These are phyloP conservation scores for Lymantria dispar DNA, from an alignment of 2,888 invertebrate genomes.

Conservation along the genomic window DNA sequence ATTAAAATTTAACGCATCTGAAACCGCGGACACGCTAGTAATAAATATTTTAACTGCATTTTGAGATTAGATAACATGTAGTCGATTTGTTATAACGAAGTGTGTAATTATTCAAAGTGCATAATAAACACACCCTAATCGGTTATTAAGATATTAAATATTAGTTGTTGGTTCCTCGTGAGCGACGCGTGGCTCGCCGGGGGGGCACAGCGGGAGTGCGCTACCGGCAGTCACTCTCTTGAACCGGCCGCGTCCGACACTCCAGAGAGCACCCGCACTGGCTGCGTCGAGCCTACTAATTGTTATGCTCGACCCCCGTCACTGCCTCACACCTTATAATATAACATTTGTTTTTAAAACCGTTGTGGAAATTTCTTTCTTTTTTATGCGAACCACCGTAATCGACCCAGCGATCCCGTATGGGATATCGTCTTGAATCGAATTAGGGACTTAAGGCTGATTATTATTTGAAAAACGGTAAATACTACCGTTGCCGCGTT, in stretches of 20 bases:
- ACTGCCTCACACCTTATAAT: constrained; percentile 43
- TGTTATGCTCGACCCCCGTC: constrained; percentile 52
- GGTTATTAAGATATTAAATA: constrained; percentile 80
- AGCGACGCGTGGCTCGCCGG: constrained; percentile 59
- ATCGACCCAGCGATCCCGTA: no score
- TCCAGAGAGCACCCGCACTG: constrained; percentile 37
- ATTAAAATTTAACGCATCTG: no score
- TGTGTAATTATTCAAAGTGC: constrained; percentile 66
- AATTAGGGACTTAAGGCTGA: no score
- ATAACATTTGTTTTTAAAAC: constrained; percentile 39
- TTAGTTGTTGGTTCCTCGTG: constrained; percentile 43
- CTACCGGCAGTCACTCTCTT: constrained; percentile 51
- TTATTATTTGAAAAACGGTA: no score
- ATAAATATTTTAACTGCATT: constrained; percentile 1
- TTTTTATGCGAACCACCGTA: no score
- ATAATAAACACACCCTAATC: constrained; percentile 66
- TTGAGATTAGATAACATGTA: constrained; percentile 28
- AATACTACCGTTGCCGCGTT: no score
- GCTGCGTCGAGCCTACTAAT: constrained; percentile 47
- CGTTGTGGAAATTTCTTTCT: not conserved
- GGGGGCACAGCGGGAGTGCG: constrained; percentile 70
- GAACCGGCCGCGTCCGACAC: constrained; percentile 11
- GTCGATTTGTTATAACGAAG: constrained; percentile 50
- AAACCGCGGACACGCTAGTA: no score
- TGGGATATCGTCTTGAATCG: no score